A percentile compares a stretch with the other conserved stretches of the same genome.
Evolutionary conservation across 2,797 vertebrate species (phyloP).

Genomic region (Pygocentrus nattereri): DNA sequence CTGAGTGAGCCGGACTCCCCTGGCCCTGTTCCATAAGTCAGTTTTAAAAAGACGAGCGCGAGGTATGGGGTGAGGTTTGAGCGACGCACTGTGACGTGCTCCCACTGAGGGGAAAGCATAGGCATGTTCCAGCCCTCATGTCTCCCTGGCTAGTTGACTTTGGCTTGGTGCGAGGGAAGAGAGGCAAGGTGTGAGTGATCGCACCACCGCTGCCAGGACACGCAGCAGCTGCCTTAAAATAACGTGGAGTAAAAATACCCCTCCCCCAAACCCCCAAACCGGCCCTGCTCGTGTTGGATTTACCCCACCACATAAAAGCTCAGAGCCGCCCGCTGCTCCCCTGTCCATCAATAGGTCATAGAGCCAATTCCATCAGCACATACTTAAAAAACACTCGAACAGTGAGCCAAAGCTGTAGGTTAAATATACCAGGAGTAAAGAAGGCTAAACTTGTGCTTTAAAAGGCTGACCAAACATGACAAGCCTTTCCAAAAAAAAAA

Average conservation of each 20-base stretch:
- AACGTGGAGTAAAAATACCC: constrained; percentile 48
- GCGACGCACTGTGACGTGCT: constrained; percentile 64
- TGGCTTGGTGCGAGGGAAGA: constrained; percentile 72
- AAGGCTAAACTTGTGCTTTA: neutral
- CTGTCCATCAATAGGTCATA: constrained; percentile 41
- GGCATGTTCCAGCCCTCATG: constrained; percentile 76
- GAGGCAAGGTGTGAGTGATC: constrained; percentile 60
- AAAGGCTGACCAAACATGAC: neutral
- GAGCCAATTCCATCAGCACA: constrained; percentile 39
- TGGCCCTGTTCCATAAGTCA: constrained; percentile 58
- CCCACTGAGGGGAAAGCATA: constrained; percentile 72
- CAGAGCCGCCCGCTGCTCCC: constrained; percentile 18
- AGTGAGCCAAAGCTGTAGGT: constrained; percentile 23
- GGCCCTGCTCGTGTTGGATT: constrained; percentile 37
- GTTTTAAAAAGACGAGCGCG: constrained; percentile 64
- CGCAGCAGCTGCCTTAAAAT: constrained; percentile 65
- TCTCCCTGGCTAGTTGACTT: constrained; percentile 74
- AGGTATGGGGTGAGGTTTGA: constrained; percentile 64
- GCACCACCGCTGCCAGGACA: constrained; percentile 65
- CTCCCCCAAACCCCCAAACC: neutral
- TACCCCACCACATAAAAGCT: constrained; percentile 32
- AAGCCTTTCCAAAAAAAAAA: constrained; percentile 11
- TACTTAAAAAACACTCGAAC: constrained; percentile 28
- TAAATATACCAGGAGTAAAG: constrained; percentile 17
- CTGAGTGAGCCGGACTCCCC: constrained; percentile 33